phyloP scores from a whole-genome alignment of 2,888 invertebrate species.

The Philereme transversata region DNA sequence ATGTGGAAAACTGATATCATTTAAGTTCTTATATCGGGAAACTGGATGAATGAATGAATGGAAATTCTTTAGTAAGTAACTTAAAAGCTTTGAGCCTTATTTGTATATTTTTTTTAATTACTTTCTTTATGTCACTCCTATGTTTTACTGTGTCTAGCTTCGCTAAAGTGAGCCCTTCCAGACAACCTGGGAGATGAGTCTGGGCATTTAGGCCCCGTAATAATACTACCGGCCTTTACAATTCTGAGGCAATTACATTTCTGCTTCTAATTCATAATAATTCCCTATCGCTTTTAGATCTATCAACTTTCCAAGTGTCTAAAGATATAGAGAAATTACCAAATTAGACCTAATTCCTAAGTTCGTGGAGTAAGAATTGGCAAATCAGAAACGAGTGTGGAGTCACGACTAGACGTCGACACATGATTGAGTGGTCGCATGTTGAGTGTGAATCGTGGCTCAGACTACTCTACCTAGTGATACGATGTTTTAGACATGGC shows the following conservation, averaged over 20 bases:
- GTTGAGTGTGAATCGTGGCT: conserved; percentile 46
- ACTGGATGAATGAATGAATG: no score
- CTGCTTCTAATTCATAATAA: not conserved
- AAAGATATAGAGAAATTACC: conserved; percentile 19
- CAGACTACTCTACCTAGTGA: conserved; percentile 34
- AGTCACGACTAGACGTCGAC: conserved; percentile 45
- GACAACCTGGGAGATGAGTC: no score
- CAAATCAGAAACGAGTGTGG: conserved; percentile 40
- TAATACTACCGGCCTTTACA: no score
- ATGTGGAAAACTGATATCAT: no score
- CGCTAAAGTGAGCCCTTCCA: no score
- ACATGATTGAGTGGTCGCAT: conserved; percentile 52
- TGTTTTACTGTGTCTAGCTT: no score
- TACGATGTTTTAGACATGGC: conserved; percentile 21
- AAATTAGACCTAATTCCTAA: conserved; percentile 25
- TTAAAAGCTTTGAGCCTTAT: no score
- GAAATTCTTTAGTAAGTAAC: no score
- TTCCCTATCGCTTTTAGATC: conserved; percentile 7
- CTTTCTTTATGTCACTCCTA: no score
- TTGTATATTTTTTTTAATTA: no score
- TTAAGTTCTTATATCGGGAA: no score
- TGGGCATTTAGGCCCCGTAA: no score
- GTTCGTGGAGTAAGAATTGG: conserved; percentile 27
- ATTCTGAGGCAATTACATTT: not conserved
- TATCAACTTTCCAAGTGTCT: conserved; percentile 15